Conservation (phyloP, 35 echinoderm and acorn worm species). For the Ptychodera flava region DNA sequence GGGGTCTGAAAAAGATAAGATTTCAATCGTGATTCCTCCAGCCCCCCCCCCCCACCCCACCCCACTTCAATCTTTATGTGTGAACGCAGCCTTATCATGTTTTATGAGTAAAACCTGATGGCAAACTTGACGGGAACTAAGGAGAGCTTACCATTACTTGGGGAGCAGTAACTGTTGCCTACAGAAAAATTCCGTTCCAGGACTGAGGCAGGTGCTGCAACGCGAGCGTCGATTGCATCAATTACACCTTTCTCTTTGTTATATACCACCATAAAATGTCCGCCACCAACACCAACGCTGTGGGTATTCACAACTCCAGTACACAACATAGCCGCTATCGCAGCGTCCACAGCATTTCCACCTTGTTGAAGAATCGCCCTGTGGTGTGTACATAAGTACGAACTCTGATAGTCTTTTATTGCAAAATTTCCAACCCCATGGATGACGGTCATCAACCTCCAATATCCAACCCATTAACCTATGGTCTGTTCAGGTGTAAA, state of each 20-base stretch:
- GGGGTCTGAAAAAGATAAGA: too few relatives aligned
- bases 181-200: too few relatives aligned
- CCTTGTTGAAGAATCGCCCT: constrained; percentile 37
- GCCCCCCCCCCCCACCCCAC: too few relatives aligned
- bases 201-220: constrained; percentile 28
- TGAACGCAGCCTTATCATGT: too few relatives aligned
- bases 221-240: constrained; percentile 9
- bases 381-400: neutral
- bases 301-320: constrained; percentile 45
- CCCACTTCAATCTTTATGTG: too few relatives aligned
- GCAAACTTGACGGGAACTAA: too few relatives aligned
- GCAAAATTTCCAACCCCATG: neutral
- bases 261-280: constrained; percentile 54
- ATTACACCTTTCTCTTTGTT: neutral
- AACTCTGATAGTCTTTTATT: neutral
- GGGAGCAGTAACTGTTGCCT: too few relatives aligned
- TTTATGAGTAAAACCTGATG: too few relatives aligned
- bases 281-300: constrained; percentile 52
- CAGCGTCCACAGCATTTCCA: constrained; percentile 55
- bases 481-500: neutral
- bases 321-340: constrained; percentile 45
- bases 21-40: too few relatives aligned
- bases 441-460: neutral
- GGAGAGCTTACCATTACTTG: too few relatives aligned
- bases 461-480: neutral